phyloP scores from a whole-genome alignment of 2,113 vertebrate genomes.

The Psophia crepitans region DNA sequence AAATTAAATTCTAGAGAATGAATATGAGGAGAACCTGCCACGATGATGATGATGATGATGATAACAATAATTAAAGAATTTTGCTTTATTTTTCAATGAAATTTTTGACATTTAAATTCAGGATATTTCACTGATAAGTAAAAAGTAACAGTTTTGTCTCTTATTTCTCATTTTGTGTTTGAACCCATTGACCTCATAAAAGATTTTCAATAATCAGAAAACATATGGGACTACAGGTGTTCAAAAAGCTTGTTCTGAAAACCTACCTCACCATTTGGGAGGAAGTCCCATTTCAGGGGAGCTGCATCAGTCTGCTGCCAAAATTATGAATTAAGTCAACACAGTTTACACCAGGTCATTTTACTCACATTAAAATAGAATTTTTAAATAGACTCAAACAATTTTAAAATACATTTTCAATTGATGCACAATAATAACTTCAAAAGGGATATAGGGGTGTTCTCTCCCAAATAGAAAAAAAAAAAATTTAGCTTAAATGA shows the following conservation, averaged over 20 bases:
- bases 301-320: background rate
- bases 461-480: background rate
- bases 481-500: background rate
- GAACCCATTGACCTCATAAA: background rate
- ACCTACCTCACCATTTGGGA: accelerated
- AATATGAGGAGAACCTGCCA: background rate
- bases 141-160: background rate
- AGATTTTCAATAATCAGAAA: background rate
- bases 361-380: background rate
- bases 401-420: background rate
- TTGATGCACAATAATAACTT: background rate
- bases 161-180: background rate
- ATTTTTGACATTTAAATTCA: background rate
- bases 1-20: background rate
- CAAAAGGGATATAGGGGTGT: too few species aligned
- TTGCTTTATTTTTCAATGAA: background rate
- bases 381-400: background rate
- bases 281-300: background rate
- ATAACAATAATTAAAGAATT: background rate
- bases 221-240: accelerated
- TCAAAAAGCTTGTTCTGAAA: background rate
- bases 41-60: too few species aligned
- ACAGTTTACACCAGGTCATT: accelerated
- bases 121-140: background rate
- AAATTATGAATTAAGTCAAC: background rate